A percentile compares a stretch with the other conserved stretches of the same genome.
Conservation (phyloP, 2,888 invertebrate species). For the Caenorhabditis zanzibari region DNA sequence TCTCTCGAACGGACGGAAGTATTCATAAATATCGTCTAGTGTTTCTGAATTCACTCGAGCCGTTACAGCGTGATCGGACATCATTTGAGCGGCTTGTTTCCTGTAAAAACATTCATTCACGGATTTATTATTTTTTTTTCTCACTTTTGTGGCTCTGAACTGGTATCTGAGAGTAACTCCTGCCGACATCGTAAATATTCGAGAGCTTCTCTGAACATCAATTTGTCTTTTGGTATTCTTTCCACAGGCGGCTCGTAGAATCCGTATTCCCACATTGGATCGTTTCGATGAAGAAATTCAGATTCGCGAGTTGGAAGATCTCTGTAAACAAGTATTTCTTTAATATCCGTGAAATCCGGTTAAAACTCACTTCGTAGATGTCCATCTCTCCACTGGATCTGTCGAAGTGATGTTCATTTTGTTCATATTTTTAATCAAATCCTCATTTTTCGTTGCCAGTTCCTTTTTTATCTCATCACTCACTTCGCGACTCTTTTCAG, state of each 20-base stretch:
- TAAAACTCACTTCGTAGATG: constrained; percentile 68
- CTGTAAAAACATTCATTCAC: constrained; percentile 22
- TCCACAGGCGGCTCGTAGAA: constrained; percentile 80
- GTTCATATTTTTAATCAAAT: constrained; percentile 77
- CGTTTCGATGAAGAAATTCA: constrained; percentile 75
- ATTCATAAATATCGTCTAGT: constrained; percentile 77
- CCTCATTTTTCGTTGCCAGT: constrained; percentile 73
- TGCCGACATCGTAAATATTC: constrained; percentile 77
- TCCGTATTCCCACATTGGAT: constrained; percentile 80
- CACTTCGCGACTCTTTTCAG: constrained; percentile 72
- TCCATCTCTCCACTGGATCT: constrained; percentile 77
- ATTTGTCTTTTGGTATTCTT: constrained; percentile 75
- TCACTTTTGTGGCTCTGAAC: constrained; percentile 49
- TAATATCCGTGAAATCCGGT: neutral
- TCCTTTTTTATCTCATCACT: constrained; percentile 71
- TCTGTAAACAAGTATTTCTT: constrained; percentile 59
- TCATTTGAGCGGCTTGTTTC: constrained; percentile 54
- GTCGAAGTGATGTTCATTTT: constrained; percentile 77
- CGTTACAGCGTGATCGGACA: constrained; percentile 62
- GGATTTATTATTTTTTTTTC: neutral
- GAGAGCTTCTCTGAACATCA: constrained; percentile 80
- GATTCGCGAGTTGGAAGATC: constrained; percentile 75
- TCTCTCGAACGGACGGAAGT: constrained; percentile 80
- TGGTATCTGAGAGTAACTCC: constrained; percentile 64
- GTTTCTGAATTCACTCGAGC: constrained; percentile 74